Percentiles rank a stretch among this genome's conserved stretches.
Conservation (phyloP, 2,888 invertebrate genomes). For the Erebia epiphron region DNA sequence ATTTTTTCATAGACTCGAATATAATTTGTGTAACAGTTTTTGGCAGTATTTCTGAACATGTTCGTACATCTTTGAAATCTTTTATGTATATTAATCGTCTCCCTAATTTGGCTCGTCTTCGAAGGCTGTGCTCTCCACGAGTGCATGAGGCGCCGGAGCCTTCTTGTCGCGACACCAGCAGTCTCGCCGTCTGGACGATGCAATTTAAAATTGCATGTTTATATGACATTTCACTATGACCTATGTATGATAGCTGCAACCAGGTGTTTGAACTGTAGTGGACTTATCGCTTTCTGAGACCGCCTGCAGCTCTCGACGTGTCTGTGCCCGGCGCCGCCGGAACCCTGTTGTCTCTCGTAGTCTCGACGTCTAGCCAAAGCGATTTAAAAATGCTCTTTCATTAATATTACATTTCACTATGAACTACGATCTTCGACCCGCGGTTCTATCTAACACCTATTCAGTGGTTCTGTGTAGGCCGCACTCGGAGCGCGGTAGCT, state of each 20-base stretch:
- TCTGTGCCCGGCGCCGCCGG: slow-evolving; percentile 27
- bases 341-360: slow-evolving; percentile 27
- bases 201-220: too few relatives aligned
- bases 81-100: background rate
- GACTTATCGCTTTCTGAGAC: too few relatives aligned
- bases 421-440: background rate
- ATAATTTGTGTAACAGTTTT: background rate
- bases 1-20: background rate
- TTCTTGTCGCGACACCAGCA: too few relatives aligned
- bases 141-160: background rate
- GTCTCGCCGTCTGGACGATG: too few relatives aligned
- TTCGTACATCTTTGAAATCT: background rate
- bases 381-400: background rate
- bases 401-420: slow-evolving; percentile 17
- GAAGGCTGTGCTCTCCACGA: background rate
- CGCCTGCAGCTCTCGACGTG: background rate
- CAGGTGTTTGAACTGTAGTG: too few relatives aligned
- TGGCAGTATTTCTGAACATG: background rate
- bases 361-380: slow-evolving; percentile 32
- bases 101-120: background rate
- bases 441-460: too few relatives aligned
- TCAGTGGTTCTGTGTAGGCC: too few relatives aligned
- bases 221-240: too few relatives aligned
- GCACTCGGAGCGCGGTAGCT: too few relatives aligned
- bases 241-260: too few relatives aligned